Conservation (phyloP, 2,113 vertebrate species). For the Platichthys stellatus region DNA sequence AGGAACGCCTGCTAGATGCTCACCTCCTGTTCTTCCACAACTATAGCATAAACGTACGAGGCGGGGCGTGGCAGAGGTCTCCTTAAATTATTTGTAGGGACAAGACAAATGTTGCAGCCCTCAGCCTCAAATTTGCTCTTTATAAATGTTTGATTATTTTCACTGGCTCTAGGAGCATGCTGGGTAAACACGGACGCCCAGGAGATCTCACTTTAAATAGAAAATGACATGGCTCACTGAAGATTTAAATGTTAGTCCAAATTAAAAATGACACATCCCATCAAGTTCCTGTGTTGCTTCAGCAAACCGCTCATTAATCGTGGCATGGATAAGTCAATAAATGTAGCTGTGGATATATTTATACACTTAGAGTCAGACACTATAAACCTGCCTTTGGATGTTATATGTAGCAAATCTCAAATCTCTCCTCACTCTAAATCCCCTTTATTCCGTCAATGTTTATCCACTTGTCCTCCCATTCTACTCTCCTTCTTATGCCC, state of each 20-base stretch:
- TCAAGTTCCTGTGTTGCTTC: neutral
- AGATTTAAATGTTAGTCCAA: constrained; percentile 22
- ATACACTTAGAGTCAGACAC: constrained; percentile 1
- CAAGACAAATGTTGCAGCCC: neutral
- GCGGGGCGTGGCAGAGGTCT: neutral
- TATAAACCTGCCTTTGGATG: neutral
- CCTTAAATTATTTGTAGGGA: constrained; percentile 21
- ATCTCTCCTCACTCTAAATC: neutral
- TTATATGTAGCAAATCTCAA: neutral
- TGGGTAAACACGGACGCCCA: constrained; percentile 23
- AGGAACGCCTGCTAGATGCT: neutral
- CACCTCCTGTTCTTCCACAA: neutral
- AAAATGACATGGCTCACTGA: constrained; percentile 19
- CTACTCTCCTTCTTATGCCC: constrained; percentile 24
- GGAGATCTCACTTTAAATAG: constrained; percentile 24
- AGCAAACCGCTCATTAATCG: neutral
- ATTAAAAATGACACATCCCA: constrained; percentile 8
- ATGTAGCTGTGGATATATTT: neutral
- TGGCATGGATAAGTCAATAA: neutral
- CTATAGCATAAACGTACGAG: neutral
- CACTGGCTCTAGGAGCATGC: neutral
- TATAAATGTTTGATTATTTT: constrained; percentile 40
- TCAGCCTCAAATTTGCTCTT: constrained; percentile 3
- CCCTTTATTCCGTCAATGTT: neutral
- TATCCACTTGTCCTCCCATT: constrained; percentile 3